Evolutionary conservation across 1,140 invertebrate genomes (phyloP), one percentile per base, ranked within the genome.

Genomic region (Olivierus martensii): DNA sequence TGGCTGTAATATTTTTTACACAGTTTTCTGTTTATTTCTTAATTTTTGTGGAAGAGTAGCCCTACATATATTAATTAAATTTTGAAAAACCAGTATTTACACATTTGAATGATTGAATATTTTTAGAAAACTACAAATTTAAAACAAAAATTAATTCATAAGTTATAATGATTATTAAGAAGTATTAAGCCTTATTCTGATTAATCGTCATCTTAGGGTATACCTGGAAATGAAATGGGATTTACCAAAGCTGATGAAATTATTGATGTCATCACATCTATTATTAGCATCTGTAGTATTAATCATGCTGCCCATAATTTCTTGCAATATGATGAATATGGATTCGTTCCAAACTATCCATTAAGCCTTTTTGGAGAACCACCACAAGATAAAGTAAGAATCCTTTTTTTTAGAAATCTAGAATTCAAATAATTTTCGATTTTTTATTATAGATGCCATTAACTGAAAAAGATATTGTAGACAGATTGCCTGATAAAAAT

Each of bases 261-360:
- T 12, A 60, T 67, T 11, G 57, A 64, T 44, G 58, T 65, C 0
- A 43, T 71, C n/a, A 67, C 70, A 6, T 61, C 57, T 14, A 68
- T 74, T 38, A 69, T 75, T 15, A 67, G 67, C 47, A 71, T 64
- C 3, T 73, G 72, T 57, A 72, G 69, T 49, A 62, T 72, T 7
- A 69, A 66, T 3, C 72, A 75, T 61, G 68, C 72, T 12, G 68
- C 71, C 2, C 63, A 69, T 36, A 74, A 74, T 56, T 73, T 73
- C 57, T 61, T 63, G 42, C 67, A 68, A 51, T 68, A 69, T 51
- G 65, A 68, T 17, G 63, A 67, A 18, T 74, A 74, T 55, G 70
- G 62, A 6, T 75, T 73, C 59, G 66, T 70, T 7, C 73, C 73
- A 6, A 74, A 74, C 58, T 73, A 74, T 56, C 71, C 73, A 1